Percentiles rank a stretch among this genome's conserved stretches.
These are phyloP conservation scores for Chaitophorus viminalis DNA, from an alignment of 2,888 invertebrate genomes.

Conservation along the genomic window DNA sequence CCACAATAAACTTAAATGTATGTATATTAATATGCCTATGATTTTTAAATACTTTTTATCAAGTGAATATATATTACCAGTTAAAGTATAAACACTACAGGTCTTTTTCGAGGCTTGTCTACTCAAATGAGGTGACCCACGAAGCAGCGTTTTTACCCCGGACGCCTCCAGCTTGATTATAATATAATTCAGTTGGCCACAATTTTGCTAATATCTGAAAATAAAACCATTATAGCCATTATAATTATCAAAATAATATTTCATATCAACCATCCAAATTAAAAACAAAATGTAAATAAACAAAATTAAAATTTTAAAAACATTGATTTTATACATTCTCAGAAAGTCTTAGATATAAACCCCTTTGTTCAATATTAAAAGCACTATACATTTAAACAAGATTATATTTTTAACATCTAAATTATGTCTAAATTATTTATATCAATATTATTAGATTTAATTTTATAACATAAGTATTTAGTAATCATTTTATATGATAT, in stretches of 20 bases:
- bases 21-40: not conserved
- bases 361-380: not conserved
- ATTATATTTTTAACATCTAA: no score
- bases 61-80: slow-evolving; percentile 47
- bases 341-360: not conserved
- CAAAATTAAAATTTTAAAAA: not conserved
- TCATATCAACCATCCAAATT: not conserved
- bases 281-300: not conserved
- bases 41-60: not conserved
- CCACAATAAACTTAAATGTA: not conserved
- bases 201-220: slow-evolving; percentile 52
- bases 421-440: no score
- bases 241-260: not conserved
- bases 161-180: slow-evolving; percentile 61
- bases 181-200: slow-evolving; percentile 41
- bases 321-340: no score
- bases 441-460: no score
- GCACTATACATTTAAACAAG: not conserved
- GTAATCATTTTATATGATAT: no score
- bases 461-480: no score
- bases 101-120: slow-evolving; percentile 54
- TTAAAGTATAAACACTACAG: slow-evolving; percentile 56
- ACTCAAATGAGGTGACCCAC: slow-evolving; percentile 60
- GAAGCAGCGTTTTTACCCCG: slow-evolving; percentile 54
- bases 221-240: not conserved